A percentile compares a stretch with the other conserved stretches of the same genome.
Evolutionary conservation across 2,888 invertebrate genomes (phyloP).

Genomic region (Cotesia congregata): DNA sequence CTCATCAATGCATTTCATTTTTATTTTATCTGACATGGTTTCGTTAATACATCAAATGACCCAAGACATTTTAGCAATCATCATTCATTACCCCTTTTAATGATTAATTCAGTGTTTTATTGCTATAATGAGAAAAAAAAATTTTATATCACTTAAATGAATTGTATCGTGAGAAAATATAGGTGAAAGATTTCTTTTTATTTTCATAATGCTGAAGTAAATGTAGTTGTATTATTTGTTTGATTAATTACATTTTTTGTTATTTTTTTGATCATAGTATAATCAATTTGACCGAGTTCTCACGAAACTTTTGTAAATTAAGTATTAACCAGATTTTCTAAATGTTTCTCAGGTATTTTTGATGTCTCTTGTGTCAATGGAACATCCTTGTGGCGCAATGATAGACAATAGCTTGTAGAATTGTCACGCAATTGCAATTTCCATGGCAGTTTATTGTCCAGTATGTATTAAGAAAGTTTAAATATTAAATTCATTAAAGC

Average conservation of each 20-base stretch:
- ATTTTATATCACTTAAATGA: not conserved
- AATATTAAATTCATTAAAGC: slow-evolving; percentile 14
- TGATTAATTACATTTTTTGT: not conserved
- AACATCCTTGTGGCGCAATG: not conserved
- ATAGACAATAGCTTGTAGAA: not conserved
- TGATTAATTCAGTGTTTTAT: slow-evolving; percentile 4
- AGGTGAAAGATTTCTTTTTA: not conserved
- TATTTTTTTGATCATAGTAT: not conserved
- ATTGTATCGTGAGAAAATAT: slow-evolving; percentile 3
- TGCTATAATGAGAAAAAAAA: not conserved
- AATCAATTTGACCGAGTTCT: slow-evolving; percentile 1
- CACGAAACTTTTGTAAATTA: not conserved
- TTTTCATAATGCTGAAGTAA: not conserved
- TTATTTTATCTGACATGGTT: slow-evolving; percentile 31
- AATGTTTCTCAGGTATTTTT: not conserved
- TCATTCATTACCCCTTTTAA: slow-evolving; percentile 14
- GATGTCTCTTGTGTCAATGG: not conserved
- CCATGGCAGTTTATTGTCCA: not conserved
- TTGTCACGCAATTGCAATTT: not conserved
- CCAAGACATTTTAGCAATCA: slow-evolving; percentile 16
- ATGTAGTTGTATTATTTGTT: not conserved
- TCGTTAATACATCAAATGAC: slow-evolving; percentile 22
- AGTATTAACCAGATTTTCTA: not conserved
- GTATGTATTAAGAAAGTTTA: slow-evolving; percentile 7
- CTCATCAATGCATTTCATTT: slow-evolving; percentile 26